A percentile compares a stretch with the other conserved stretches of the same genome.
Conservation (phyloP, 2,797 vertebrate species). For the Notoglanidium macrostoma region DNA sequence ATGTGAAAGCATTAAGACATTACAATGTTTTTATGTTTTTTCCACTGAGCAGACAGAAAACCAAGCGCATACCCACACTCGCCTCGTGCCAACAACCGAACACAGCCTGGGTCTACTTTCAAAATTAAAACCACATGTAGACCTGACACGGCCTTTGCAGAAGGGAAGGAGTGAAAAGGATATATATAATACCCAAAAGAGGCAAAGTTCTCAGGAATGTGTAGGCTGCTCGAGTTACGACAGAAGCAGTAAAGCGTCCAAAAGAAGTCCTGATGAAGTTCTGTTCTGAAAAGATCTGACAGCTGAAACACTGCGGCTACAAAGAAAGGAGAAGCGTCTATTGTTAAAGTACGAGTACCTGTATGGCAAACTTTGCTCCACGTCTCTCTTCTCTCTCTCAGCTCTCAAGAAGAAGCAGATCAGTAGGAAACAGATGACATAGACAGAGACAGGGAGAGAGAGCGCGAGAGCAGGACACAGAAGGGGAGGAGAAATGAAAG, state of each 20-base stretch:
- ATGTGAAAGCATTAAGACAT: not conserved
- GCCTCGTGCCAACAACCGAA: constrained; percentile 21
- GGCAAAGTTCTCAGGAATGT: not conserved
- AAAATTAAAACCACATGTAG: constrained; percentile 58
- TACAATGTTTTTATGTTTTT: not conserved
- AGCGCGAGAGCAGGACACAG: constrained; percentile 25
- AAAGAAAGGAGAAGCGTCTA: not conserved
- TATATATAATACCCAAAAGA: not conserved
- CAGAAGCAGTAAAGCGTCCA: not conserved
- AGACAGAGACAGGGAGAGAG: constrained; percentile 33
- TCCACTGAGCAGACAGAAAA: constrained; percentile 18
- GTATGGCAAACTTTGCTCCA: constrained; percentile 43
- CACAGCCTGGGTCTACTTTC: constrained; percentile 35
- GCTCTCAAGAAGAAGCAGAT: constrained; percentile 32
- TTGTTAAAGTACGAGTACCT: constrained; percentile 56
- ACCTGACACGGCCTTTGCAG: constrained; percentile 9
- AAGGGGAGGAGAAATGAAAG: constrained; percentile 34
- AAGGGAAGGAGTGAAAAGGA: not conserved
- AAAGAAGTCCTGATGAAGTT: not conserved
- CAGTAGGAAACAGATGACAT: constrained; percentile 28
- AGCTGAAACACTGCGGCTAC: not conserved
- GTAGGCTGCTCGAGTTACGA: not conserved
- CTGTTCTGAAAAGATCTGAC: not conserved
- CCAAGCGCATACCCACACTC: constrained; percentile 28
- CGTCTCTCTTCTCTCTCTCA: constrained; percentile 32